A percentile compares a stretch with the other conserved stretches of the same genome.
These are phyloP conservation scores for Melieria crassipennis DNA, from an alignment of 2,888 invertebrate species.

Conservation along the genomic window DNA sequence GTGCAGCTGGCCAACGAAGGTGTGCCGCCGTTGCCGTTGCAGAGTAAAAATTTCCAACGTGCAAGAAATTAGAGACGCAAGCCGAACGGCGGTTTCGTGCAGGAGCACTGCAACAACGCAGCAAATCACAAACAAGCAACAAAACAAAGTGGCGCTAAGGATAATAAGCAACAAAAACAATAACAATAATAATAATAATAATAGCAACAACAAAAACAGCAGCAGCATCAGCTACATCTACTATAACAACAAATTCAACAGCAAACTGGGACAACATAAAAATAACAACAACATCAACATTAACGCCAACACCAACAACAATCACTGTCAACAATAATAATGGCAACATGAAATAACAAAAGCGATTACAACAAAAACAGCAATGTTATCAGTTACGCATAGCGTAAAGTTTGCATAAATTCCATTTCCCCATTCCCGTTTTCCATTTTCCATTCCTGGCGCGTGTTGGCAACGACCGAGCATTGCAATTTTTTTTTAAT, in stretches of 20 bases:
- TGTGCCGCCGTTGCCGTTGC: conserved; percentile 54
- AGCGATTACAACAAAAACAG: conserved; percentile 1
- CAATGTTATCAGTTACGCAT: neutral
- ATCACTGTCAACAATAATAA: conserved; percentile 13
- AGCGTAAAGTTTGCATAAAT: conserved; percentile 41
- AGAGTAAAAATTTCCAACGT: conserved; percentile 57
- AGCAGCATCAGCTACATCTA: too few relatives aligned
- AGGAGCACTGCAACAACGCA: neutral
- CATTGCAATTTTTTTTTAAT: conserved; percentile 44
- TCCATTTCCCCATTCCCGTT: conserved; percentile 42
- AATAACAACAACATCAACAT: neutral
- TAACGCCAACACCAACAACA: conserved; percentile 9
- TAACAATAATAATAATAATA: conserved; percentile 37
- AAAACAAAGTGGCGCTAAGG: conserved; percentile 2
- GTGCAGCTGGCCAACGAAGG: conserved; percentile 55
- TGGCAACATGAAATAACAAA: conserved; percentile 11
- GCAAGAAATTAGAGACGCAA: conserved; percentile 52
- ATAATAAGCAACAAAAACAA: conserved; percentile 36
- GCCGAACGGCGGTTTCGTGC: neutral
- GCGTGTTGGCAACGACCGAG: conserved; percentile 5
- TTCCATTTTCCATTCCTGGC: neutral
- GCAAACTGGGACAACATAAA: conserved; percentile 10
- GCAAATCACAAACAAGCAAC: conserved; percentile 5
- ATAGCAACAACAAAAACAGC: conserved; percentile 24
- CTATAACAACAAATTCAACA: neutral